Base-by-base conservation (phyloP, 2,113 vertebrate genomes). In the Melierax canorus region DNA sequence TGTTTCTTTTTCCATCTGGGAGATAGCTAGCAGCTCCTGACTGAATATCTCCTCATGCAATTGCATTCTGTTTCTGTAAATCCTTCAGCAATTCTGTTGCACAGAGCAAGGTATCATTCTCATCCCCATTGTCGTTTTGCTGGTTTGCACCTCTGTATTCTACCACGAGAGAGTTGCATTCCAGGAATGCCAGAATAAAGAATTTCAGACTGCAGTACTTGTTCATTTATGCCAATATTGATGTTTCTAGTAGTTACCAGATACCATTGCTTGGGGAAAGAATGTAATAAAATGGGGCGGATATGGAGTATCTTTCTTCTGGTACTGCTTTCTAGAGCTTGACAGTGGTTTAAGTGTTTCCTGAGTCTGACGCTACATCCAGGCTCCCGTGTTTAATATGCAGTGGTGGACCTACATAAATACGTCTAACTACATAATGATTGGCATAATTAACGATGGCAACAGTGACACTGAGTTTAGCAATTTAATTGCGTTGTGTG, bases 181-280 rank as follows among this genome's bases (percentile, higher is more conserved):
- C 58, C 51, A 41, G 58, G 45, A 46, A 38, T 23, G 45, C 13
- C 18, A 15, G 36, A 12, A 19, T 38, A 38, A n/a, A 68, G 43
- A 7, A 36, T 60, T 74, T 24, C n/a, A 21, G 7, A 3, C 21
- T 15, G 19, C 11, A 1, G 0, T 12, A 6, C 3, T 13, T 17
- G 3, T 27, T 51, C 11, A 2, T 76, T 68, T 10, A 16, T 3
- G 0, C 29, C 67, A 1, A 1, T 0, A 1, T 6, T 10, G 1
- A 13, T 23, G 39, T 72, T 83, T 27, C 15, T 2, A 13, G 36
- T 13, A 46, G 50, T 15, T 3, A 15, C 30, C 26, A 7, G 6
- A 8, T 45, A 5, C 8, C 22, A 0, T 0, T 11, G 18, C 24
- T 39, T 32, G 48, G 22, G 14, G 20, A 41, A 53, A 30, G 8